Conservation (phyloP, 2,113 vertebrate genomes). For the Lutjanus erythropterus region DNA sequence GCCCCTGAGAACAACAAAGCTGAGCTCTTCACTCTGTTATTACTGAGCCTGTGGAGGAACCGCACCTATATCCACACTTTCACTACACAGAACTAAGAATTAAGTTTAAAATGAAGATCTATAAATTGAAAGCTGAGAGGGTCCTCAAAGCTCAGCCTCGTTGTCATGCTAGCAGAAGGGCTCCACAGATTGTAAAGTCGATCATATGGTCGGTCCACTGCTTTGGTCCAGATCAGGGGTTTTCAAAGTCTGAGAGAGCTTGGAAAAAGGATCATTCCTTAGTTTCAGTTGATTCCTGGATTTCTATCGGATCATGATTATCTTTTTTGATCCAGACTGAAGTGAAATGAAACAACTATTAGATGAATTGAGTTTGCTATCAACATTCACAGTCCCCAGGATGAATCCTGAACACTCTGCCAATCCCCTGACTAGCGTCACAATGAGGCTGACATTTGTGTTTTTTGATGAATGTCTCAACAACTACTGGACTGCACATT, state of each 20-base stretch:
- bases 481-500: not conserved
- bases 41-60: not conserved
- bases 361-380: not conserved
- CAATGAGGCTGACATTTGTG: not conserved
- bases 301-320: too few relatives aligned
- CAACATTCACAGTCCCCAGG: not conserved
- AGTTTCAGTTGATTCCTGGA: too few relatives aligned
- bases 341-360: too few relatives aligned
- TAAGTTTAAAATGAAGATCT: not conserved
- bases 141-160: not conserved
- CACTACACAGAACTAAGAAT: not conserved
- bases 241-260: too few relatives aligned
- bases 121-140: not conserved
- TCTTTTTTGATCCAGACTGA: not conserved
- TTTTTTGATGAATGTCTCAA: too few relatives aligned
- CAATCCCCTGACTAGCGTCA: not conserved
- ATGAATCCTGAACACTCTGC: not conserved
- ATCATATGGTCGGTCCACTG: not conserved
- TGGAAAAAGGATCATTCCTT: too few relatives aligned
- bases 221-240: too few relatives aligned
- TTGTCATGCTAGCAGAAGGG: not conserved
- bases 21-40: not conserved
- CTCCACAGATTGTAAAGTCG: not conserved
- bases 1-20: not conserved
- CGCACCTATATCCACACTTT: conserved; percentile 10